Evolutionary conservation across 1,140 invertebrate genomes (phyloP), one percentile per base, ranked within the genome.

Genomic region (Patella vulgata): DNA sequence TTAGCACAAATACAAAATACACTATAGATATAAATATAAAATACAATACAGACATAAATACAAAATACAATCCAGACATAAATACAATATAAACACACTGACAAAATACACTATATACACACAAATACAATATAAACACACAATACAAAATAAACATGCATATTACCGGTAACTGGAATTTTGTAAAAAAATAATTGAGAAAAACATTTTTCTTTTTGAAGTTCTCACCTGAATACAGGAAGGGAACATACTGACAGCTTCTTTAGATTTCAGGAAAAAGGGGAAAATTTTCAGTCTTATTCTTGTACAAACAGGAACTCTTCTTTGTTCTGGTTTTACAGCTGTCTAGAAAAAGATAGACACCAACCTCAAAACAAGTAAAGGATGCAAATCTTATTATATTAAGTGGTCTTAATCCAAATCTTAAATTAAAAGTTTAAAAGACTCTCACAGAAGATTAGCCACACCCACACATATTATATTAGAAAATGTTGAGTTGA

Each of bases 261-360:
- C 91, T 17, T 89, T 89, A 17, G 93, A 91, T 75, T 90, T 90
- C 59, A 93, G 88, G 46, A 96, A 85, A 85, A 93, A 91, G 59
- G 93, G 90, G 63, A 96, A 88, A 23, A 97, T 80, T 83, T 96
- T 96, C 19, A 95, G 83, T 31, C 93, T 88, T 50, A 96, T 90
- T 68, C 93, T 87, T 0, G 92, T 91, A 78, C 90, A 91, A 2
- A 91, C 92, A 40, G 93, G 90, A 8, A 87, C 87, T 40, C 68
- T 63, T 70, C 89, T 89, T 59, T 88, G 85, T 53, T 92, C 90
- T 8, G 87, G 85, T 72, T 88, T 88, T 3, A 87, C 74, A 27
- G 65, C 47, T 53, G 66, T 55, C 68, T 70, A 39, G 33, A 67
- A 53, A 39, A 51, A 17, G 9, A 25, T 5, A 54, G 36, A 42